Conservation (phyloP, 2,797 vertebrate genomes). For the Chelidonichthys spinosus region DNA sequence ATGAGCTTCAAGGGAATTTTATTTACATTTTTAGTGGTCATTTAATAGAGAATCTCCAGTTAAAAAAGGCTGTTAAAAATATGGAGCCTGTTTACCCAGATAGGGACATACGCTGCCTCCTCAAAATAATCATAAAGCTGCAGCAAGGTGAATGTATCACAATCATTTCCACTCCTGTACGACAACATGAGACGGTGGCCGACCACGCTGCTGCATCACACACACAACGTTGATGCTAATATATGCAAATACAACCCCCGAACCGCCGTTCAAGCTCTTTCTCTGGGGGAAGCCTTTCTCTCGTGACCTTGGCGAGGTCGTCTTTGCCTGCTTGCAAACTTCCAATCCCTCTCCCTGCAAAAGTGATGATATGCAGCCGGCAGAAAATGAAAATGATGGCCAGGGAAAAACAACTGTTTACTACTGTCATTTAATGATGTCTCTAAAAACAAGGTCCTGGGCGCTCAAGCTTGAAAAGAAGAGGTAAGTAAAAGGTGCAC, state of each 20-base stretch:
- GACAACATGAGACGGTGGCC: conserved; percentile 28
- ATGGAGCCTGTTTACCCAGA: conserved; percentile 27
- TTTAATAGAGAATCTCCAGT: background rate
- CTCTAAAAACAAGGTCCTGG: conserved; percentile 28
- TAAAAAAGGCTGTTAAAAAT: conserved; percentile 11
- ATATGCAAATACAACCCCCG: conserved; percentile 62
- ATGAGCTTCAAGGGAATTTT: conserved; percentile 10
- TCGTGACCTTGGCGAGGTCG: conserved; percentile 64
- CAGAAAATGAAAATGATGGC: conserved; percentile 51
- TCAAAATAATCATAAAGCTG: conserved; percentile 16
- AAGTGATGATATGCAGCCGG: conserved; percentile 21
- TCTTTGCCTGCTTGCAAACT: conserved; percentile 17
- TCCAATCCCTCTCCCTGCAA: conserved; percentile 32
- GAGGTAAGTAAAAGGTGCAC: conserved; percentile 6
- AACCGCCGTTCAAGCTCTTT: conserved; percentile 28
- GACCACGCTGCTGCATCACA: conserved; percentile 13
- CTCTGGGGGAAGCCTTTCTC: conserved; percentile 52
- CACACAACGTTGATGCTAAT: conserved; percentile 53
- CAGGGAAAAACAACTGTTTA: conserved; percentile 57
- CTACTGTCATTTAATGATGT: conserved; percentile 37
- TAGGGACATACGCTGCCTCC: background rate
- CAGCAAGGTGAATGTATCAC: conserved; percentile 22
- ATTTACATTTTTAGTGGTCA: conserved; percentile 29
- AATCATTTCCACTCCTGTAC: conserved; percentile 31
- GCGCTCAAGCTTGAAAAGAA: conserved; percentile 36